Base-by-base conservation (phyloP, 2,797 vertebrate genomes). In the Monodelphis domestica region DNA sequence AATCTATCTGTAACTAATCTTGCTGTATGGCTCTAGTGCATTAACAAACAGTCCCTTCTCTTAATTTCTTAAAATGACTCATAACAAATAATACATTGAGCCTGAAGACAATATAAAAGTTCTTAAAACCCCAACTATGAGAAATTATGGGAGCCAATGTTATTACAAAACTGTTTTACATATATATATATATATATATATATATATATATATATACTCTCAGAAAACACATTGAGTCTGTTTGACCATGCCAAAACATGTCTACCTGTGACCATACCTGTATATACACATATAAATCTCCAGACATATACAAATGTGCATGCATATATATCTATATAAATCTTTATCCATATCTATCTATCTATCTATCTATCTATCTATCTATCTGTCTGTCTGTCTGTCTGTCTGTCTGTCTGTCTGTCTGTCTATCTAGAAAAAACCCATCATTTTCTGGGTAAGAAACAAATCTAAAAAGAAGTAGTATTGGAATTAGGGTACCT, bases 51-150 rank as follows among this genome's bases (percentile, higher is more conserved):
- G 53, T 30, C 54, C 55, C 26, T 89, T 56, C 93, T 93, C 54
- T 94, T 33, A 90, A 89, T 52, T 90, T 91, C 89, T 56, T 17
- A 54, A 91, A 53, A 90, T 53, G 9, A 45, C 21, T 78, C 17
- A 78, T 45, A 38, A 38, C n/a, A 17, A 70, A 70, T 70, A n/a
- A 38, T 70, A 78, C 38, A 45, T 50, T 3, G 7, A 84, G 70
- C 38, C 9, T 29, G 26, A 56, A 9, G 5, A 56, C 28, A 3
- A 24, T 26, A 50, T 50, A 84, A 50, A 70, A 78, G 38, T 78
- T 78, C n/a, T 45, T 78, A 78, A 78, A 70, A 84, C 38, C 24
- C 6, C 45, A 84, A 84, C 84, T 45, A 45, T 84, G 9, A 84
- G 21, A 78, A 78, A 78, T 78, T 84, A 84, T 9, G 38, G 9